A percentile compares a stretch with the other conserved stretches of the same genome.
Evolutionary conservation across 2,888 invertebrate genomes (phyloP).

Genomic region (Tryphoninae sp.): DNA sequence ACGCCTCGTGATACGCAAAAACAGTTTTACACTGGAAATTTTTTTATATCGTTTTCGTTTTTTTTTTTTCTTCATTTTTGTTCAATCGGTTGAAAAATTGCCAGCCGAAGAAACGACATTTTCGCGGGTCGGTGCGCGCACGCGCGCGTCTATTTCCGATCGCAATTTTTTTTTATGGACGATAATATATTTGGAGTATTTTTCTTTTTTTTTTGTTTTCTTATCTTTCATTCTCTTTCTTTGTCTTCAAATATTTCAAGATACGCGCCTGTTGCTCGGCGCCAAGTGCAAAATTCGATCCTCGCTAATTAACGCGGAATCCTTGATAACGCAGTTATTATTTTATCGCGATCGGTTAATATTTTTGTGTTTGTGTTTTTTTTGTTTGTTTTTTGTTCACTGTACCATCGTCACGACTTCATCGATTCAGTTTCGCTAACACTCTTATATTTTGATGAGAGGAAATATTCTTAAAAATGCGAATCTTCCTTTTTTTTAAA

Average conservation of each 20-base stretch:
- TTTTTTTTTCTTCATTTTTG: too few relatives aligned
- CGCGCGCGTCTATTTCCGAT: too few relatives aligned
- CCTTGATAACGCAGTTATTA: background rate
- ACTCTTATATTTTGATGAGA: too few relatives aligned
- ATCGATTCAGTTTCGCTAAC: background rate
- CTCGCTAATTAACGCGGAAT: background rate
- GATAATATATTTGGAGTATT: background rate
- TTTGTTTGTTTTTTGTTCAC: slow-evolving; percentile 10
- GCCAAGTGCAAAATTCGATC: background rate
- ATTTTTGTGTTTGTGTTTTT: background rate
- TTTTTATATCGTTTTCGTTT: background rate
- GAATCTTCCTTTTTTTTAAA: too few relatives aligned
- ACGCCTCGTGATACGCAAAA: slow-evolving; percentile 4
- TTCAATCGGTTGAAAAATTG: too few relatives aligned
- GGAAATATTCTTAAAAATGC: too few relatives aligned
- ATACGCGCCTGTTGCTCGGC: background rate
- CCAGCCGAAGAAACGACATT: too few relatives aligned
- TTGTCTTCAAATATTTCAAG: background rate
- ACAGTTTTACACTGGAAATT: slow-evolving; percentile 2
- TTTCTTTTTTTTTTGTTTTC: too few relatives aligned
- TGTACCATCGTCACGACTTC: background rate
- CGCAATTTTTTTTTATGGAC: background rate
- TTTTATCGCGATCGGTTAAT: slow-evolving; percentile 7
- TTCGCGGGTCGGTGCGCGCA: too few relatives aligned
- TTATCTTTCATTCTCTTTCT: background rate